Evolutionary conservation across 2,797 vertebrate species (phyloP), one percentile per base, ranked within the genome.

Genomic region (Bufotes viridis): DNA sequence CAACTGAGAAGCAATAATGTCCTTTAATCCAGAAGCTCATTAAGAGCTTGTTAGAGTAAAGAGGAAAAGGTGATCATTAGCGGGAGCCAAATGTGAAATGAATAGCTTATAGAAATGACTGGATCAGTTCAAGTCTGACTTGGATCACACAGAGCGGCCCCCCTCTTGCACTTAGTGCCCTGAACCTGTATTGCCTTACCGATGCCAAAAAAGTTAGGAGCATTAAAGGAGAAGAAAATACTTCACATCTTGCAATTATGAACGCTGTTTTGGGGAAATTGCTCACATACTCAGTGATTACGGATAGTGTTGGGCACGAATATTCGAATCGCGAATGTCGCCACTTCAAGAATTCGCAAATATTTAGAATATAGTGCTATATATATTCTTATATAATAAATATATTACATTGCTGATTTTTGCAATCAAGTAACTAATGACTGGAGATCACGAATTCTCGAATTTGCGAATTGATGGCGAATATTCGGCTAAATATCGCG

Each of bases 11-110:
- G 81, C 79, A 78, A 75, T 82, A 82, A 76, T 76, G 55, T 86
- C 60, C 67, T 89, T 89, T 86, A 76, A 74, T 81, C 83, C 65
- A 58, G 75, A 26, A 85, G 34, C 82, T 88, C 87, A 81, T 86
- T 89, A 86, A 26, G 70, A 82, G 60, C 84, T 86, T 51, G 69
- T 86, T 89, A 81, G 26, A 78, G 67, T n/a, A 63, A 86, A 63
- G 49, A 74, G 55, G 51, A 60, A 51, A 70, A 70, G 81, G 70
- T 24, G 49, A 42, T 78, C 84, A 82, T 86, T 89, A 89, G 63
- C 20, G 22, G 70, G 60, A 76, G 78, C 76, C 22, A 70, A 42
- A 82, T 7, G 57, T 81, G 78, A 69, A 82, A 86, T 57, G 51
- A 78, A 89, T 82, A 81, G 58, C 60, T 78, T 82, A 60, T 82